phyloP scores from a whole-genome alignment of 2,113 vertebrate genomes.

The Lepidothrix coronata region DNA sequence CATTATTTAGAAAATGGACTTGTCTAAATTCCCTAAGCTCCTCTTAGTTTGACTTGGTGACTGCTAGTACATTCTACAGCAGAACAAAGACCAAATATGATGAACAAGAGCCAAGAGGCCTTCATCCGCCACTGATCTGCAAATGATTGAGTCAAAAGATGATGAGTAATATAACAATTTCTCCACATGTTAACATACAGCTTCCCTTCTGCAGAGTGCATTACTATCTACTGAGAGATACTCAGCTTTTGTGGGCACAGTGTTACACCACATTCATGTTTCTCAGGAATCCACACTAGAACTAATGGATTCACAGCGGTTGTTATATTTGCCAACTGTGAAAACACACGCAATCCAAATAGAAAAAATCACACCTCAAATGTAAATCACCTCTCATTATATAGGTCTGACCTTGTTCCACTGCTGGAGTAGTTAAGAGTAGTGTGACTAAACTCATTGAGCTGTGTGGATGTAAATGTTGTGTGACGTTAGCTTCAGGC shows the following conservation, averaged over 20 bases:
- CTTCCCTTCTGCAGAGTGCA: neutral
- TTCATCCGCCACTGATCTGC: neutral
- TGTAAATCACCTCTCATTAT: neutral
- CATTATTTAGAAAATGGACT: neutral
- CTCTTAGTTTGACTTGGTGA: neutral
- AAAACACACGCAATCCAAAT: neutral
- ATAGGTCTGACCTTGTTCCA: neutral
- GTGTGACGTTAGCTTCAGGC: neutral
- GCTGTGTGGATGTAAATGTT: neutral
- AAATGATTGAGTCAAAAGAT: neutral
- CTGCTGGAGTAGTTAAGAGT: neutral
- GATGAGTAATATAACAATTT: neutral
- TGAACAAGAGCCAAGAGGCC: neutral
- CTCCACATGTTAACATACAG: neutral
- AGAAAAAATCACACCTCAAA: neutral
- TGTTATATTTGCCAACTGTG: neutral
- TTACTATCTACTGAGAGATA: neutral
- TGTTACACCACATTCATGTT: neutral
- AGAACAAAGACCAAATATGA: neutral
- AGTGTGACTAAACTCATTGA: neutral
- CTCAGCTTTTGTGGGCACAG: neutral
- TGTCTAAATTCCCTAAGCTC: neutral
- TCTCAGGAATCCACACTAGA: neutral
- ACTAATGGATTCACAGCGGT: neutral
- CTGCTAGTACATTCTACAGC: neutral